Evolutionary conservation across 2,888 invertebrate species (phyloP).

Genomic region (Coremacera marginata): DNA sequence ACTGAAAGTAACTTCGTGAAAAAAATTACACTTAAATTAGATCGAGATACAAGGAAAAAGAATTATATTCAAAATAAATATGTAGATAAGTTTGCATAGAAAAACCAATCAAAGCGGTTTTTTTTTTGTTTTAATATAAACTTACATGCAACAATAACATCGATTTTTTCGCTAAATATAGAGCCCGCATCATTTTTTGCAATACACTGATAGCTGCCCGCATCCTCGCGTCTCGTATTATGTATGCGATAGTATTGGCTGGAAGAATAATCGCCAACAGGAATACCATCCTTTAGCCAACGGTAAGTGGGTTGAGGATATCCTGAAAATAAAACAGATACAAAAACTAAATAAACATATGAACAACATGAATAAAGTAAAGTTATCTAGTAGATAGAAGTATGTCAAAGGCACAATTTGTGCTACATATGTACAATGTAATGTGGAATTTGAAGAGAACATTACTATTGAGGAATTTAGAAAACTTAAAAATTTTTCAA

Average conservation of each 20-base stretch:
- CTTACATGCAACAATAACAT: conserved; percentile 93
- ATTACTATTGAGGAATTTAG: too few species aligned
- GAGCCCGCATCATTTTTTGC: conserved; percentile 93
- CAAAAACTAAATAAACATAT: conserved; percentile 47
- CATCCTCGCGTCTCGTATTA: conserved; percentile 84
- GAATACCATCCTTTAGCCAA: conserved; percentile 89
- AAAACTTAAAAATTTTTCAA: too few species aligned
- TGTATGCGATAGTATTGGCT: conserved; percentile 87
- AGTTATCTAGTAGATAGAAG: conserved; percentile 1
- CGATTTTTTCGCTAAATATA: conserved; percentile 90
- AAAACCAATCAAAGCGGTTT: neutral
- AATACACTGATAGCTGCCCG: conserved; percentile 92
- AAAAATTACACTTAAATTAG: too few species aligned
- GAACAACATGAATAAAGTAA: conserved; percentile 3
- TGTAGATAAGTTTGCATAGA: neutral
- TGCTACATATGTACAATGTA: neutral
- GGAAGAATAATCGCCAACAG: conserved; percentile 83
- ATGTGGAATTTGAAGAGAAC: neutral
- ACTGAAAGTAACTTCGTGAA: too few species aligned
- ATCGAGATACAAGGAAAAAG: too few species aligned
- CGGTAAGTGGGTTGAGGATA: conserved; percentile 92
- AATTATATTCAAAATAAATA: neutral
- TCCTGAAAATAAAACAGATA: conserved; percentile 72
- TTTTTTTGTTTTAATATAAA: conserved; percentile 60
- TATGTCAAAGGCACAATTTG: neutral